phyloP scores from a whole-genome alignment of 1,140 invertebrate species.

The Drosophila pandora region DNA sequence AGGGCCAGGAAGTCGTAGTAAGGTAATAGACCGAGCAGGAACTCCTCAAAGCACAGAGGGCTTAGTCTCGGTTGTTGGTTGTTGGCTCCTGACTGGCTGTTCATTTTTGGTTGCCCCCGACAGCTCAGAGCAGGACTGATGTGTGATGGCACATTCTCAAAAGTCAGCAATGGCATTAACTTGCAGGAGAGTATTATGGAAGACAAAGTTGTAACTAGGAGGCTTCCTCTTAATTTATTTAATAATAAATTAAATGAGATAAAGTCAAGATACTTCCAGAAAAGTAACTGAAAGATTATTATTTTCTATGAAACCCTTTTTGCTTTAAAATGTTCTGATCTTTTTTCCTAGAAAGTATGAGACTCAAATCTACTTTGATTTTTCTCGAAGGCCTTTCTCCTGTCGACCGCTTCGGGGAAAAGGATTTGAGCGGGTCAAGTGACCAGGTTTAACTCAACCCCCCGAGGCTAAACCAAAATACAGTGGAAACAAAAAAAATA shows the following conservation, averaged over 20 bases:
- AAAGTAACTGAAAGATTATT: background rate
- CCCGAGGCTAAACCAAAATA: background rate
- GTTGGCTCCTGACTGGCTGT: background rate
- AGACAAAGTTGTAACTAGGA: slow-evolving; percentile 28
- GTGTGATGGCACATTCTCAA: slow-evolving; percentile 54
- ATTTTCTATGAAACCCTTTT: background rate
- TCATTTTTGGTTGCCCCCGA: background rate
- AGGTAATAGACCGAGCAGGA: slow-evolving; percentile 63
- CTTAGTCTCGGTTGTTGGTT: slow-evolving; percentile 22
- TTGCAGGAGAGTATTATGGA: slow-evolving; percentile 16
- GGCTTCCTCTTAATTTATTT: background rate
- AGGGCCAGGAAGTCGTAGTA: slow-evolving; percentile 68
- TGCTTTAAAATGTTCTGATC: background rate
- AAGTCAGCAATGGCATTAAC: slow-evolving; percentile 16
- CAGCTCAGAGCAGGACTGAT: slow-evolving; percentile 17
- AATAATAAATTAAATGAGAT: background rate
- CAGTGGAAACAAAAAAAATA: slow-evolving; percentile 2
- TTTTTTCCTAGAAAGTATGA: background rate
- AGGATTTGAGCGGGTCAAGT: slow-evolving; percentile 29
- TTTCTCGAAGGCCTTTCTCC: slow-evolving; percentile 1
- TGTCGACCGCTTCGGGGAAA: background rate
- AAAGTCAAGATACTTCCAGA: background rate
- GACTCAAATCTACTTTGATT: slow-evolving; percentile 37
- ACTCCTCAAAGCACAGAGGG: slow-evolving; percentile 39
- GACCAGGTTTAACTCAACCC: slow-evolving; percentile 31